Evolutionary conservation across 2,797 vertebrate genomes (phyloP), one percentile per base, ranked within the genome.

Genomic region (Steatocranus sp.): DNA sequence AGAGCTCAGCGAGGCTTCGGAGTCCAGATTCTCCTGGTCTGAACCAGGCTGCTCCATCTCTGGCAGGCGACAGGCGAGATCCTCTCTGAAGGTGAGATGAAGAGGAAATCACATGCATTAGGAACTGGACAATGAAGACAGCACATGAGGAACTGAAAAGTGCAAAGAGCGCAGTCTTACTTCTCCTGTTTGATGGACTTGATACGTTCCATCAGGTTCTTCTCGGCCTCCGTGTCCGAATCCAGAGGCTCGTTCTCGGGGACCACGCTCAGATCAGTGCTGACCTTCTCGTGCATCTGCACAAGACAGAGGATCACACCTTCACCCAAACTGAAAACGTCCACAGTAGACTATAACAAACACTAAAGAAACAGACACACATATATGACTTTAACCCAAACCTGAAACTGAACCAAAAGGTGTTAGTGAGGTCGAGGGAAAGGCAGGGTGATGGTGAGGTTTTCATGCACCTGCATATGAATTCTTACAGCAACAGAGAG

Each of bases 171-270:
- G 5, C 30, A 1, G 53, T 90, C 96, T 96, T 94, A 98, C 99
- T 99, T 99, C 82, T 99, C 98, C 91, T 99, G 97, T 90, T 99
- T 99, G 91, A 99, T 98, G 32, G 97, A 98, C 92, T 98, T 97
- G 84, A 99, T 97, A 53, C 97, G 96, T 41, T 98, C 97, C 0
- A 99, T 93, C 91, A 99, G 95, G 80, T 97, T 97, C 91, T 97
- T 96, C 91, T 97, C 97, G 17, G 96, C 94, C 83, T 98, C 97
- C 0, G 95, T 93, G 41, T 97, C 97, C 0, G 96, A 96, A 56
- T 96, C 96, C 0, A 97, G 83, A 11, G 96, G 96, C 87, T 97
- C 96, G 1, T 97, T 96, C 90, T 99, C 98, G 0, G 93, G 97
- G 41, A 99, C 94, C 0, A 53, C 95, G 9, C 93, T 90, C 76